Conservation (phyloP, 2,797 vertebrate species). For the Borostomias antarcticus region DNA sequence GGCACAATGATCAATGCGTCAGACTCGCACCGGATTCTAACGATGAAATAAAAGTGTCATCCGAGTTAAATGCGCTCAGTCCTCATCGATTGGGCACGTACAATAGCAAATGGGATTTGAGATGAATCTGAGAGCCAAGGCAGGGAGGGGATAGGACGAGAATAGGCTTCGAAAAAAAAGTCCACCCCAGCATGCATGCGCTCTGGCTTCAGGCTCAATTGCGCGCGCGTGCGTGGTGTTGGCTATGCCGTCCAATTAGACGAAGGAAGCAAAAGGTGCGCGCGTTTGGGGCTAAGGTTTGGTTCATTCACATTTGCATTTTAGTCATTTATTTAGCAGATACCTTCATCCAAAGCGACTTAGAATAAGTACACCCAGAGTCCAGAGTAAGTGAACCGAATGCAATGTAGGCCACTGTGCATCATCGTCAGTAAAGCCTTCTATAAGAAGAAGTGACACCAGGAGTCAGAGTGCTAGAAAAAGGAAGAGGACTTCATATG, state of each 20-base stretch:
- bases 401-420: no score
- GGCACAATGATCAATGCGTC: constrained; percentile 70
- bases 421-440: no score
- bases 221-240: constrained; percentile 76
- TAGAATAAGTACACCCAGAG: no score
- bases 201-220: constrained; percentile 73
- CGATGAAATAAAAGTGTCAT: constrained; percentile 86
- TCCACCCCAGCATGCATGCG: constrained; percentile 60
- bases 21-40: constrained; percentile 78
- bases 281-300: no score
- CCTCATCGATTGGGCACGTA: constrained; percentile 84
- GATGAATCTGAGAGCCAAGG: constrained; percentile 57
- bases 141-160: constrained; percentile 60
- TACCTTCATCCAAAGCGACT: no score
- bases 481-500: no score
- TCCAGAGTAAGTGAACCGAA: no score
- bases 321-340: no score
- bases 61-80: constrained; percentile 83
- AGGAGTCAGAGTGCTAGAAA: no score
- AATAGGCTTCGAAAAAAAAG: constrained; percentile 59
- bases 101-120: constrained; percentile 86
- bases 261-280: constrained; percentile 74
- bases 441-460: no score
- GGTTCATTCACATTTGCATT: no score
- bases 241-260: constrained; percentile 89